phyloP scores from a whole-genome alignment of 2,888 invertebrate genomes.

The Volucella inanis region DNA sequence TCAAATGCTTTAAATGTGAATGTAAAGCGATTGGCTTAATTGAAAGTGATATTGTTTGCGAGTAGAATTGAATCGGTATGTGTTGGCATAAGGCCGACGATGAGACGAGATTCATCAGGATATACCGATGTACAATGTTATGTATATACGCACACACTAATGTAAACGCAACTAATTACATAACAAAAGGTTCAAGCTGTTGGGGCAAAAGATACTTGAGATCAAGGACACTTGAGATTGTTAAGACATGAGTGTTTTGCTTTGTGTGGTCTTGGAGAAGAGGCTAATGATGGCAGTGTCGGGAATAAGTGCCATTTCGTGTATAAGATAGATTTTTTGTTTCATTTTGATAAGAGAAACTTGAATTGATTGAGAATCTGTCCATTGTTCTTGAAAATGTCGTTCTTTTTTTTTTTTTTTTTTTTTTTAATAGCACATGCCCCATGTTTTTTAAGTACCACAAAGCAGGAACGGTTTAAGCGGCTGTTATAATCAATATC shows the following conservation, averaged over 20 bases:
- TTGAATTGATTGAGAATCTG: background rate
- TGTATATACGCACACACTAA: slow-evolving; percentile 13
- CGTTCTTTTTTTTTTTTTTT: too few relatives aligned
- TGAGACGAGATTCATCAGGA: too few relatives aligned
- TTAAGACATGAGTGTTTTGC: slow-evolving; percentile 41
- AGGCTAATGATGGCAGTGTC: background rate
- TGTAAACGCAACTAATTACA: slow-evolving; percentile 44
- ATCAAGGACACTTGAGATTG: slow-evolving; percentile 46
- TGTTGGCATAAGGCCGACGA: too few relatives aligned
- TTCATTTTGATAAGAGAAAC: background rate
- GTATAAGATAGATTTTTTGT: background rate
- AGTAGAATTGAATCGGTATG: slow-evolving; percentile 14
- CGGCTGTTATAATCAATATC: too few relatives aligned
- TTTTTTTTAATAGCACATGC: too few relatives aligned
- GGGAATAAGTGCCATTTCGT: slow-evolving; percentile 8
- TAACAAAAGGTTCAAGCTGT: slow-evolving; percentile 46
- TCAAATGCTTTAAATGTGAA: slow-evolving; percentile 12
- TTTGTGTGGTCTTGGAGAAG: slow-evolving; percentile 15
- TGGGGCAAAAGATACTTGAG: slow-evolving; percentile 37
- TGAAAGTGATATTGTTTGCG: slow-evolving; percentile 40
- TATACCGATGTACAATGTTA: too few relatives aligned
- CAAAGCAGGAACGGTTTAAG: too few relatives aligned
- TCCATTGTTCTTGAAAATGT: background rate
- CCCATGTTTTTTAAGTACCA: too few relatives aligned
- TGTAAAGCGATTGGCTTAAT: slow-evolving; percentile 55